Conservation (phyloP, 2,888 invertebrate species). For the Boloria euphrosyne region DNA sequence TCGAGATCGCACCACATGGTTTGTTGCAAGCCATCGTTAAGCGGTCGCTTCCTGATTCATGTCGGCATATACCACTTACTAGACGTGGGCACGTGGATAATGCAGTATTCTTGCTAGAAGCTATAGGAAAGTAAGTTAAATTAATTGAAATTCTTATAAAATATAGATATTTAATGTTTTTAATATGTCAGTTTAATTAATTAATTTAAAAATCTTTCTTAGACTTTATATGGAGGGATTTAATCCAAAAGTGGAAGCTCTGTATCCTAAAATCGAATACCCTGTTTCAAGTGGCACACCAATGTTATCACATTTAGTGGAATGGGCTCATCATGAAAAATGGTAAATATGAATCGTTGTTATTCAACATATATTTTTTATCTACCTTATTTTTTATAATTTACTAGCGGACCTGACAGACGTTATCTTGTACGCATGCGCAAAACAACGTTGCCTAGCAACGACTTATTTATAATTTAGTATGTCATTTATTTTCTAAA, state of each 20-base stretch:
- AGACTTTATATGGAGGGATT: constrained; percentile 90
- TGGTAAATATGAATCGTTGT: constrained; percentile 70
- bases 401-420: too few species aligned
- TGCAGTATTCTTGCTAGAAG: constrained; percentile 78
- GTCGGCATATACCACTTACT: constrained; percentile 88
- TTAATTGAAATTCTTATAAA: not conserved
- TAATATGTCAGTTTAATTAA: too few species aligned
- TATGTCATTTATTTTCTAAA: too few species aligned
- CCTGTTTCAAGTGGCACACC: constrained; percentile 94
- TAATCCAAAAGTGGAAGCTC: constrained; percentile 84
- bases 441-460: too few species aligned
- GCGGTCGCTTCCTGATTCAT: constrained; percentile 73
- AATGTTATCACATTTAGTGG: constrained; percentile 89
- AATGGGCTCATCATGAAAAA: constrained; percentile 90
- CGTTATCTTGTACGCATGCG: too few species aligned
- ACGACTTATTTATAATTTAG: too few species aligned
- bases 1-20: constrained; percentile 91
- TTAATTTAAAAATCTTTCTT: constrained; percentile 14
- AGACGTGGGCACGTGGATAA: constrained; percentile 85
- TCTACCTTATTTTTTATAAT: too few species aligned
- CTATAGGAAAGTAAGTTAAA: constrained; percentile 83
- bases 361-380: too few species aligned
- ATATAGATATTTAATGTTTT: too few species aligned
- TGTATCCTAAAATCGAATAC: constrained; percentile 88
- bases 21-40: constrained; percentile 86